phyloP scores from a whole-genome alignment of 2,113 vertebrate species.

The Peromyscus californicus region DNA sequence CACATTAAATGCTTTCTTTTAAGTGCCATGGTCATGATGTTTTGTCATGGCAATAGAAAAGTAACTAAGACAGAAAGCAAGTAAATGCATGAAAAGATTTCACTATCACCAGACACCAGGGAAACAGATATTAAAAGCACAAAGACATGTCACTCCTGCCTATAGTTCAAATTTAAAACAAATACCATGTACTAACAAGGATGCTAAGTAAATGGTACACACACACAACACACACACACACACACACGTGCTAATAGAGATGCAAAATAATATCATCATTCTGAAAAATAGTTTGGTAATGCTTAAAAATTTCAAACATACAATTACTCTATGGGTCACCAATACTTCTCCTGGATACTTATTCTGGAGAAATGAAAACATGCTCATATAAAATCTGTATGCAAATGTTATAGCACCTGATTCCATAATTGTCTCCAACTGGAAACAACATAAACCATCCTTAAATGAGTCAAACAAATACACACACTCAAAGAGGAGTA shows the following conservation, averaged over 20 bases:
- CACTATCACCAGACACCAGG: neutral
- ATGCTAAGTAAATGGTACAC: neutral
- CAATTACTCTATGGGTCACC: neutral
- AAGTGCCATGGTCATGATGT: neutral
- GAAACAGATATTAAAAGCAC: slow-evolving; percentile 58
- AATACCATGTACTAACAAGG: neutral
- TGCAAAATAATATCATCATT: neutral
- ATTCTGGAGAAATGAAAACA: slow-evolving; percentile 43
- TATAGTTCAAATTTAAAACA: slow-evolving; percentile 44
- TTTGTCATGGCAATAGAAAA: neutral
- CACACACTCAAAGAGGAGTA: neutral
- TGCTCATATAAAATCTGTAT: neutral
- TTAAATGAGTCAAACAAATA: slow-evolving; percentile 37
- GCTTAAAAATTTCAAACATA: slow-evolving; percentile 25
- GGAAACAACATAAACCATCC: slow-evolving; percentile 47
- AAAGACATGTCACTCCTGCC: neutral
- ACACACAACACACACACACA: too few species aligned
- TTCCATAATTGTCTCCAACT: slow-evolving; percentile 17
- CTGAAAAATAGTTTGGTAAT: slow-evolving; percentile 47
- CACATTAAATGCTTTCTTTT: neutral
- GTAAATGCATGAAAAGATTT: slow-evolving; percentile 42
- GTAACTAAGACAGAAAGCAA: neutral
- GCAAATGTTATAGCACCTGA: slow-evolving; percentile 3
- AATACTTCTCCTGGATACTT: slow-evolving; percentile 14
- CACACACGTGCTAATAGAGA: neutral